Conservation (phyloP, 2,797 vertebrate species). For the Poeciliopsis paucimaculata region DNA sequence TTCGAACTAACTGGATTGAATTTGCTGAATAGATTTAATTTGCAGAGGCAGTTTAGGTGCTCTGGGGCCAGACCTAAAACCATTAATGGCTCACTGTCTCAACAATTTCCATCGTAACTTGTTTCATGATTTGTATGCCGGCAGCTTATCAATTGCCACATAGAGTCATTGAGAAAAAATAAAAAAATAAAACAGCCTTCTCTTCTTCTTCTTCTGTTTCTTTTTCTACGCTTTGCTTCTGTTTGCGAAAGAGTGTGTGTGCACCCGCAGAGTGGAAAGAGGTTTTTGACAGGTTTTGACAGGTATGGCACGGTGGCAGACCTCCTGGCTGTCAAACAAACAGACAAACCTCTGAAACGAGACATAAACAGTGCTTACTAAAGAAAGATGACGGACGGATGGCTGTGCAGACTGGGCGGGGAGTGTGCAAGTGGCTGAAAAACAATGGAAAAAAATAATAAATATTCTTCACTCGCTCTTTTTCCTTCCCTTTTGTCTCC, state of each 20-base stretch:
- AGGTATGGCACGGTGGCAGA: slow-evolving; percentile 58
- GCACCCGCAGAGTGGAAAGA: slow-evolving; percentile 37
- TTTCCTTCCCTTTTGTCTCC: neutral
- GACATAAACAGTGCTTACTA: slow-evolving; percentile 42
- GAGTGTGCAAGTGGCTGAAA: slow-evolving; percentile 30
- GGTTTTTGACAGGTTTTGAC: slow-evolving; percentile 70
- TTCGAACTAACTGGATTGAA: slow-evolving; percentile 11
- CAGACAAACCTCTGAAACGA: slow-evolving; percentile 54
- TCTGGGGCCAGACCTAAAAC: slow-evolving; percentile 16
- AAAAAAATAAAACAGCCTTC: neutral
- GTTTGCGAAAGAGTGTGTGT: slow-evolving; percentile 22
- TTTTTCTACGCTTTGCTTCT: slow-evolving; percentile 2
- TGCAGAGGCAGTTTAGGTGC: slow-evolving; percentile 14
- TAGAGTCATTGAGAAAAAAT: slow-evolving; percentile 5
- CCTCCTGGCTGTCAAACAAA: slow-evolving; percentile 72
- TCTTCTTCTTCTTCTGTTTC: slow-evolving; percentile 8
- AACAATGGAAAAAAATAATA: slow-evolving; percentile 51
- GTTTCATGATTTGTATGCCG: slow-evolving; percentile 10
- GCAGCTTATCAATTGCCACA: neutral
- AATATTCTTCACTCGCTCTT: slow-evolving; percentile 41
- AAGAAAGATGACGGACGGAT: slow-evolving; percentile 44
- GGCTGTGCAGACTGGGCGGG: slow-evolving; percentile 8
- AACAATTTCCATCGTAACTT: slow-evolving; percentile 2
- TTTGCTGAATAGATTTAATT: slow-evolving; percentile 22
- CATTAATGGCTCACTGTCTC: slow-evolving; percentile 10